A percentile compares a stretch with the other conserved stretches of the same genome.
phyloP scores from a whole-genome alignment of 2,113 vertebrate species.

The Aplodontia rufa region DNA sequence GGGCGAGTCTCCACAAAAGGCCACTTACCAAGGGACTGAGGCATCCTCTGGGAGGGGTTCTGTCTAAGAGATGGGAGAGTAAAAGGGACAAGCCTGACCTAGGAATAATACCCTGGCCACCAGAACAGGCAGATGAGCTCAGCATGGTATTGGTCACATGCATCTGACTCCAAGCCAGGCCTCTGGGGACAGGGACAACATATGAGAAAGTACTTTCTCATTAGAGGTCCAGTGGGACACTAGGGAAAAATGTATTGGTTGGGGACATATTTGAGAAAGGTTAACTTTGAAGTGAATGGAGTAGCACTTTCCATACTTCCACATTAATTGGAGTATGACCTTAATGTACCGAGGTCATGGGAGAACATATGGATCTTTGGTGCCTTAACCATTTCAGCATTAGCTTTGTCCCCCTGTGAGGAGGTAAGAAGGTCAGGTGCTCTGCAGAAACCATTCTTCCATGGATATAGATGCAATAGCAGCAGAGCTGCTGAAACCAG shows the following conservation, averaged over 20 bases:
- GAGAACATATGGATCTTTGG: neutral
- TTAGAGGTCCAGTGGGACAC: neutral
- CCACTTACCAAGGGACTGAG: neutral
- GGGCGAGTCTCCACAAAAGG: neutral
- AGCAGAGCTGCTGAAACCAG: neutral
- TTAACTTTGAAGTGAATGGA: neutral
- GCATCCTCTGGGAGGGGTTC: neutral
- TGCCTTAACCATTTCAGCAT: accelerated
- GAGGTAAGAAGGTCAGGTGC: accelerated
- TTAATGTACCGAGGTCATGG: neutral
- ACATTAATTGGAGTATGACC: neutral
- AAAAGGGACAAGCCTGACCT: neutral
- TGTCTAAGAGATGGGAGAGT: accelerated
- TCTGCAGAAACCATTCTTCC: neutral
- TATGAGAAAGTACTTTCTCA: neutral
- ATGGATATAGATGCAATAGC: neutral
- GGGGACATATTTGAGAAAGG: neutral
- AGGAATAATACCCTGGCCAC: neutral
- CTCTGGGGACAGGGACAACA: neutral
- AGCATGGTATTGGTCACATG: neutral
- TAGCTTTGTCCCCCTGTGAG: neutral
- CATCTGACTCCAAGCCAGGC: neutral
- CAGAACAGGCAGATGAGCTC: neutral
- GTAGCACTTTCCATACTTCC: neutral
- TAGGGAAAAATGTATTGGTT: neutral